These are phyloP conservation scores for Mustelus asterias DNA, from an alignment of 2,113 vertebrate genomes.

Conservation along the genomic window DNA sequence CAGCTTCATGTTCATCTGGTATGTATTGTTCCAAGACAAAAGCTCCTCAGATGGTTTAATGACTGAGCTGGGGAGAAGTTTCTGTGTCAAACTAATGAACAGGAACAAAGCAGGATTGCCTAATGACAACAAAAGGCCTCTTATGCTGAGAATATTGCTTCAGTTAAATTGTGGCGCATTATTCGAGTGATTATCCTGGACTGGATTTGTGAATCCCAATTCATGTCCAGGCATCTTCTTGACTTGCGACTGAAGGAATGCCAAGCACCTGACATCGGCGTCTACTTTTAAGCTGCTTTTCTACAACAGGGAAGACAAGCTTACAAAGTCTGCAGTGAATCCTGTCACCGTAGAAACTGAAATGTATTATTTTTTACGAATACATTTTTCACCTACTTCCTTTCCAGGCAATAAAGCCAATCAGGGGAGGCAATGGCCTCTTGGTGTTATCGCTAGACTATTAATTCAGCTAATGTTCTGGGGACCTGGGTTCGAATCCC, in stretches of 20 bases:
- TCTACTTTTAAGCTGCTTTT: neutral
- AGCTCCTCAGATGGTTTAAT: slow-evolving; percentile 55
- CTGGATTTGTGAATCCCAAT: neutral
- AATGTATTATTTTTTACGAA: neutral
- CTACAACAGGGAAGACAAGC: too few species aligned
- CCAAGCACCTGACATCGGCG: too few species aligned
- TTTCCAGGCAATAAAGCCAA: too few species aligned
- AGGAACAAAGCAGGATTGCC: neutral
- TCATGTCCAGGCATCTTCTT: neutral
- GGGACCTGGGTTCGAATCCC: too few species aligned
- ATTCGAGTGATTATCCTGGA: neutral
- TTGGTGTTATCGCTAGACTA: too few species aligned
- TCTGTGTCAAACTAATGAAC: slow-evolving; percentile 38
- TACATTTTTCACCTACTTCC: too few species aligned
- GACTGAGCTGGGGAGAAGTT: slow-evolving; percentile 52
- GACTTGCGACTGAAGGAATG: neutral
- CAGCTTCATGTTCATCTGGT: slow-evolving; percentile 96
- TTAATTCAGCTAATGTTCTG: too few species aligned
- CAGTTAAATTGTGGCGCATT: neutral
- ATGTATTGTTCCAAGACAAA: slow-evolving; percentile 65
- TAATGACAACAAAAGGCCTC: neutral
- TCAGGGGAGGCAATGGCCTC: too few species aligned
- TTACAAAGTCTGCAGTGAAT: neutral
- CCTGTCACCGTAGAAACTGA: neutral
- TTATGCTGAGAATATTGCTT: neutral